Conservation (phyloP, 2,113 vertebrate genomes). For the Elanoides forficatus region DNA sequence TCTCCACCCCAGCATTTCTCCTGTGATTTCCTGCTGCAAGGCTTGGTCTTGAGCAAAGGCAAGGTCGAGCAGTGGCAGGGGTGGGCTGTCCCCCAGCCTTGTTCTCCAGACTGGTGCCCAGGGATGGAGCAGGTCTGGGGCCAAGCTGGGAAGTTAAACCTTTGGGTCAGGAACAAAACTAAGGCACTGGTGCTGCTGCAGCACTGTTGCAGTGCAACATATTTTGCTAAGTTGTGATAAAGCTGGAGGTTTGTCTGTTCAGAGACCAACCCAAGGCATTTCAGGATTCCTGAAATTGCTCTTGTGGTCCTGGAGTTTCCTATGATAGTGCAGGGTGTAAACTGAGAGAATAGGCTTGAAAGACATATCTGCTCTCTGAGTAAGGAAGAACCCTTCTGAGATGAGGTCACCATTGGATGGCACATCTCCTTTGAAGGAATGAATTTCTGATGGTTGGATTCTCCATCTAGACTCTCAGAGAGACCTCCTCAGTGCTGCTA, state of each 20-base stretch:
- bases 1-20: not conserved
- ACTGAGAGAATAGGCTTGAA: not conserved
- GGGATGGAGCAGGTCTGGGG: not conserved
- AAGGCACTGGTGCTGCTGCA: not conserved
- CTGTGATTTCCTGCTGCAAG: not conserved
- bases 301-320: not conserved
- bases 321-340: not conserved
- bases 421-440: not conserved
- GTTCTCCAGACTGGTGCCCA: not conserved
- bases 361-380: fast-evolving
- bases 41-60: not conserved
- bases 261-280: not conserved
- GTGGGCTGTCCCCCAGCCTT: not conserved
- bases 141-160: not conserved
- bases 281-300: no score
- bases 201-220: fast-evolving
- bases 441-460: not conserved
- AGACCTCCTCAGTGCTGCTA: not conserved
- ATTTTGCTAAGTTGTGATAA: not conserved
- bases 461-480: not conserved
- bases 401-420: no score
- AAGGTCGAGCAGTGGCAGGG: not conserved
- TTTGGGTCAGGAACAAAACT: not conserved
- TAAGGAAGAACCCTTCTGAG: not conserved
- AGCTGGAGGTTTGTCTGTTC: not conserved